Evolutionary conservation across 2,888 invertebrate genomes (phyloP), one percentile per base, ranked within the genome.

Genomic region (Oscheius myriophilus): DNA sequence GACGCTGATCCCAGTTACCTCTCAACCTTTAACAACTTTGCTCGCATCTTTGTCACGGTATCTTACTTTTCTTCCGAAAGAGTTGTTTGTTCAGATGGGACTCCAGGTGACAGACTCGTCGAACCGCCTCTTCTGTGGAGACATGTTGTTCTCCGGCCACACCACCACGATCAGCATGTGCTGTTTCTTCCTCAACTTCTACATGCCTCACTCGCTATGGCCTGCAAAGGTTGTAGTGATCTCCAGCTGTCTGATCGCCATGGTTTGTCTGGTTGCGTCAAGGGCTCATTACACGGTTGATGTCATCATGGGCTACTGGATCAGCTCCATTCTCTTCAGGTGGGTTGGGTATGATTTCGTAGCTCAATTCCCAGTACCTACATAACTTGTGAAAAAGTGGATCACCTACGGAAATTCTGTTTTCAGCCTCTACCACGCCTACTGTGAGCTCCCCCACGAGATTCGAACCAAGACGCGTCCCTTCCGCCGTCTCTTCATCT

Each of bases 271-370:
- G 16, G 42, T 65, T 23, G 21, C n/a, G 7, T 41, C 54, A 16
- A 54, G 65, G n/a, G 55, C 65, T n/a, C 65, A 65, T 46, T 64
- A 64, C 45, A 41, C 65, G 2, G 65, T 65, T 39, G 65, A 65
- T 21, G 65, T 65, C 46, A 46, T 65, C 26, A 65, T 65, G 45
- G 54, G 55, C 11, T 65, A 65, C n/a, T 65, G 54, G 54, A 45
- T 65, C 18, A 21, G 42, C 16, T 46, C 43, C 18, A 54, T 65
- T 16, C 0, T 55, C 16, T 65, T 65, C 57, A 53, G 53, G 53
- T 53, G 6, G 18, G 18, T 53, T 33, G 9, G n/a, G n/a, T 12
- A n/a, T n/a, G n/a, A n/a, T n/a, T n/a, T n/a, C n/a, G n/a, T n/a
- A n/a, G n/a, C n/a, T n/a, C n/a, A n/a, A n/a, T n/a, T n/a, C n/a